Base-by-base conservation (phyloP, 2,888 invertebrate genomes). In the Apoda limacodes region DNA sequence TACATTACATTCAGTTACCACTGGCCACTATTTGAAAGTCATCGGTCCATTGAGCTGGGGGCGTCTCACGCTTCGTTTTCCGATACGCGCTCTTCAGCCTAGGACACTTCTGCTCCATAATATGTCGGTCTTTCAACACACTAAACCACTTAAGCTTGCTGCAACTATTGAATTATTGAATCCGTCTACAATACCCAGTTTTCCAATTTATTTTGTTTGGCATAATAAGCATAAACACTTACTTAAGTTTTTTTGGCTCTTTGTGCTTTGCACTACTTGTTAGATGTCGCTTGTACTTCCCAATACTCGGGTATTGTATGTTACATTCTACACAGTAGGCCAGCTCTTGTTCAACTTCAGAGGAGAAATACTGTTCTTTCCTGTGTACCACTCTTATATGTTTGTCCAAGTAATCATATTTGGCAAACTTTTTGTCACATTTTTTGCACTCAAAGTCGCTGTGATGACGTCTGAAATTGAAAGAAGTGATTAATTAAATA, bases 261-360 rank as follows among this genome's bases (percentile, higher is more conserved):
- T 45, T 52, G 22, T 67, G 74, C 12, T 44, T 50, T 0, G 44
- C 48, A 0, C 67, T 56, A 1, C 54, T 55, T 2, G 48, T 45
- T 2, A 74, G 34, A 32, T 72, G 74, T 0, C 49, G 42, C 19
- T 46, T 50, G 31, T 66, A 72, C 7, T 57, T 54, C 19, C 46
- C 43, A 0, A 58, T 34, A 7, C 57, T 60, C 0, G 46, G 42
- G 32, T 58, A 74, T 17, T 60, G 61, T 2, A 49, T 52, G 25
- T 72, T 60, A 11, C 74, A 74, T 30, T 72, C 74, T 0, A 72
- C 70, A 24, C 74, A 72, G 34, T 69, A 70, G 0, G 60, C 51
- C 5, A 56, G 28, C 21, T 69, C 67, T 1, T 50, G 42, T 7
- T 44, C 34, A 1, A 50, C 42, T 7, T 45, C 34, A 1, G 32